A percentile compares a stretch with the other conserved stretches of the same genome.
phyloP scores from a whole-genome alignment of 2,888 invertebrate species.

The Ornithoptera priamus region DNA sequence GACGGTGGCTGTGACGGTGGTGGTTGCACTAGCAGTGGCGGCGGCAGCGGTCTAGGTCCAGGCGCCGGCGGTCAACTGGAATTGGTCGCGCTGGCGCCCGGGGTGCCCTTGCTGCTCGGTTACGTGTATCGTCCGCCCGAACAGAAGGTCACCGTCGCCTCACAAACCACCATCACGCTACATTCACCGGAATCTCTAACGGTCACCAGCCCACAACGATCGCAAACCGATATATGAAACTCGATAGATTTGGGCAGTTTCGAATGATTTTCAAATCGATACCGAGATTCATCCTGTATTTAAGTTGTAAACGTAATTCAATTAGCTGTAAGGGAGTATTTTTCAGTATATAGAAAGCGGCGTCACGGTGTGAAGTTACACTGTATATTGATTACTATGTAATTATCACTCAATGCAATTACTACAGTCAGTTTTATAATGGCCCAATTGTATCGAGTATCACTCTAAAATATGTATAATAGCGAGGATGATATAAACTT shows the following conservation, averaged over 20 bases:
- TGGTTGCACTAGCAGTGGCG: slow-evolving; percentile 33
- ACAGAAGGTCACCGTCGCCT: slow-evolving; percentile 53
- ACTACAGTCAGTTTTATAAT: neutral
- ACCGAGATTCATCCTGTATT: neutral
- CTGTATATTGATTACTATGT: slow-evolving; percentile 1
- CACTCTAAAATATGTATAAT: neutral
- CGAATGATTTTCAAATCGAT: slow-evolving; percentile 3
- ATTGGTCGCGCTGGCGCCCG: slow-evolving; percentile 65
- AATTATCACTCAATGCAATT: neutral
- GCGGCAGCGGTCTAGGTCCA: slow-evolving; percentile 28
- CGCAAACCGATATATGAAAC: slow-evolving; percentile 37
- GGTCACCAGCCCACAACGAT: slow-evolving; percentile 41
- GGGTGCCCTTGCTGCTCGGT: slow-evolving; percentile 66
- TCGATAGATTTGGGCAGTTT: slow-evolving; percentile 5
- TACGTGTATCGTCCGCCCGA: slow-evolving; percentile 57
- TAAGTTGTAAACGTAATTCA: slow-evolving; percentile 7
- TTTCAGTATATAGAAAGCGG: slow-evolving; percentile 8
- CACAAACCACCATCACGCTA: slow-evolving; percentile 70
- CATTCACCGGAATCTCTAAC: slow-evolving; percentile 61
- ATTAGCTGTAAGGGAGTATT: slow-evolving; percentile 11
- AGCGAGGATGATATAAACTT: neutral
- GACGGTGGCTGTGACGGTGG: slow-evolving; percentile 29
- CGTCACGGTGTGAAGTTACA: neutral
- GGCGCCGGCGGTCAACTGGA: slow-evolving; percentile 44
- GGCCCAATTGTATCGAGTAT: slow-evolving; percentile 4